Base-by-base conservation (phyloP, 2,113 vertebrate species). In the Coracopsis vasa region DNA sequence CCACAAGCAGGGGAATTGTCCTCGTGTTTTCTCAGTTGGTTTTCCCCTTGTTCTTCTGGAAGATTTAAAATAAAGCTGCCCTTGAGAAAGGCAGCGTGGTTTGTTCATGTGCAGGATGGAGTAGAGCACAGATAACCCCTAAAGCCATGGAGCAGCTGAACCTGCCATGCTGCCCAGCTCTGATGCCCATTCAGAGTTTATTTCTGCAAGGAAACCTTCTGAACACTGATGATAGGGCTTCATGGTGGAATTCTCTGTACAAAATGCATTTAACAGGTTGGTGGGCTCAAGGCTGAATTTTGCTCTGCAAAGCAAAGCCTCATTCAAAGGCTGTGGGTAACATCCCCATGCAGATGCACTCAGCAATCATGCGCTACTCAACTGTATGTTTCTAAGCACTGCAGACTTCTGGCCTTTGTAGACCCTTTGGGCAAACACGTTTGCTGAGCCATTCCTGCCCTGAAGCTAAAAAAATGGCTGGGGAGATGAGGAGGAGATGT, bases 121-220 rank as follows among this genome's bases (percentile, higher is more conserved):
- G 17, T 27, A 62, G 66, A 80, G 21, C 61, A 64, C 45, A 80
- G 65, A 25, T 19, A 74, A 66, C 39, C 29, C 56, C 42, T 41
- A 29, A 67, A 83, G 20, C 39, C 42, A 41, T 2, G 48, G 70
- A 71, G 47, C 23, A 65, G 41, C 37, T 27, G 70, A 82, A 35
- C 66, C 25, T 1, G 0, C 47, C 1, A 1, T 41, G 29, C 71
- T 3, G 3, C 60, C 70, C 2, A 3, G 20, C 62, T 39, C 75
- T 42, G 70, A 11, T 56, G 41, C 31, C 33, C 39, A 5, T 2
- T 18, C 69, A 39, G 72, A 56, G 31, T 7, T 45, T 37, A 41
- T 15, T 88, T 61, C 58, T 70, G 14, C 5, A 8, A 89, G 31
- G 21, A 60, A 65, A 72, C 33, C 31, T 85, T 84, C 29, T 88